These are phyloP conservation scores for Spongilla lacustris DNA, from an alignment of 37 sponge, comb jelly and placozoan genomes.

Conservation along the genomic window DNA sequence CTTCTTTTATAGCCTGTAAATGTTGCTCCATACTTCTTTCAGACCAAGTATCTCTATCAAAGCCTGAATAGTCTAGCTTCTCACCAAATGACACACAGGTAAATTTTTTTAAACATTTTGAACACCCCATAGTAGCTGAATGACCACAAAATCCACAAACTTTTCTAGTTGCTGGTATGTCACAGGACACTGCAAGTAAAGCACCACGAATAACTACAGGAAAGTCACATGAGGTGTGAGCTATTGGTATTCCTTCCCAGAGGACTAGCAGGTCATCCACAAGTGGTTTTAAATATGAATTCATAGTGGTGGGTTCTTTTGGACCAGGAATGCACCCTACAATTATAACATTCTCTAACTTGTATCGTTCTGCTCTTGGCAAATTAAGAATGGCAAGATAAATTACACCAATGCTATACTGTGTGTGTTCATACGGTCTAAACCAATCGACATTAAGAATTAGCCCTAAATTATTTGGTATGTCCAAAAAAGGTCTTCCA, in stretches of 20 bases:
- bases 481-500: constrained; percentile 10
- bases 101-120: constrained; percentile 30
- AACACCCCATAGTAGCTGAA: constrained; percentile 28
- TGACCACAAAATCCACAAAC: constrained; percentile 63
- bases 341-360: constrained; percentile 29
- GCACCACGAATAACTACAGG: not conserved
- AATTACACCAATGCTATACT: constrained; percentile 20
- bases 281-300: constrained; percentile 21
- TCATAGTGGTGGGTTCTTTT: constrained; percentile 11
- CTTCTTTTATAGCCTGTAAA: not conserved
- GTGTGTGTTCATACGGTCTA: constrained; percentile 34
- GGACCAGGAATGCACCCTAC: constrained; percentile 39
- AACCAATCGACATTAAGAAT: constrained; percentile 48
- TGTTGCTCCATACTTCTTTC: constrained; percentile 13
- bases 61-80: constrained; percentile 29
- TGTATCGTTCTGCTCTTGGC: constrained; percentile 20
- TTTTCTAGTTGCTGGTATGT: constrained; percentile 50
- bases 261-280: constrained; percentile 33
- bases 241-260: constrained; percentile 9
- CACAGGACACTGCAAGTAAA: constrained; percentile 33
- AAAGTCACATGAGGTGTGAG: not conserved
- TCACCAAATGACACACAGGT: constrained; percentile 37
- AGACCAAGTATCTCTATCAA: constrained; percentile 20
- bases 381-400: constrained; percentile 34
- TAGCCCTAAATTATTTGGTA: constrained; percentile 3